Conservation (phyloP, 2,797 vertebrate species). For the Rhabdomys pumilio region DNA sequence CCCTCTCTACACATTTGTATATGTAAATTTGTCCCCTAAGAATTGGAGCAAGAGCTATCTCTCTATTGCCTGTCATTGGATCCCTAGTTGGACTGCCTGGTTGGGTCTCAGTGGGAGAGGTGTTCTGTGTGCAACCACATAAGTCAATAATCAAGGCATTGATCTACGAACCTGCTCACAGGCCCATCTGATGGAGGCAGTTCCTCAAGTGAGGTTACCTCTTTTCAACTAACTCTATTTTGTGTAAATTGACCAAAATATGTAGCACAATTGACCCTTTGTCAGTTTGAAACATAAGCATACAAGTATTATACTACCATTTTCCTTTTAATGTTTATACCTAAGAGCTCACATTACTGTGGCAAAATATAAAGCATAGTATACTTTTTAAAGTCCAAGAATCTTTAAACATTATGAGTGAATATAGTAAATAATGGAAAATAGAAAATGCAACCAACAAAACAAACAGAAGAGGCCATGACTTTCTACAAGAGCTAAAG, state of each 20-base stretch:
- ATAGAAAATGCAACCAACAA: background rate
- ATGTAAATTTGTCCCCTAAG: no score
- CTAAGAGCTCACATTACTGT: no score
- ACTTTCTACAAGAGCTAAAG: background rate
- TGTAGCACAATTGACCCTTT: background rate
- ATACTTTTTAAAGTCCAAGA: background rate
- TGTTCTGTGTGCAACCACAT: background rate
- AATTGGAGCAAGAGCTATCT: no score
- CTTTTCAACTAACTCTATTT: background rate
- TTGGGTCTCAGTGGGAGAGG: no score
- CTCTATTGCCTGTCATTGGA: no score
- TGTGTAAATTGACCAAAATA: background rate
- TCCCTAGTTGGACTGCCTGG: no score
- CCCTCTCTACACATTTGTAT: no score
- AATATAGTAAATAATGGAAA: background rate
- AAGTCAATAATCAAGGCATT: background rate
- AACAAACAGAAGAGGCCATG: background rate
- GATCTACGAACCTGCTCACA: background rate
- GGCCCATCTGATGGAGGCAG: background rate
- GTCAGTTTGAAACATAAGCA: background rate
- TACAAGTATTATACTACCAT: background rate
- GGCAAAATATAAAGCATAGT: background rate
- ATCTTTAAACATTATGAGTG: background rate
- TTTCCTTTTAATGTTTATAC: background rate
- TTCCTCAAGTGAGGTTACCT: background rate